A percentile compares a stretch with the other conserved stretches of the same genome.
Evolutionary conservation across 2,797 vertebrate species (phyloP).

Genomic region (Myripristis murdjan): DNA sequence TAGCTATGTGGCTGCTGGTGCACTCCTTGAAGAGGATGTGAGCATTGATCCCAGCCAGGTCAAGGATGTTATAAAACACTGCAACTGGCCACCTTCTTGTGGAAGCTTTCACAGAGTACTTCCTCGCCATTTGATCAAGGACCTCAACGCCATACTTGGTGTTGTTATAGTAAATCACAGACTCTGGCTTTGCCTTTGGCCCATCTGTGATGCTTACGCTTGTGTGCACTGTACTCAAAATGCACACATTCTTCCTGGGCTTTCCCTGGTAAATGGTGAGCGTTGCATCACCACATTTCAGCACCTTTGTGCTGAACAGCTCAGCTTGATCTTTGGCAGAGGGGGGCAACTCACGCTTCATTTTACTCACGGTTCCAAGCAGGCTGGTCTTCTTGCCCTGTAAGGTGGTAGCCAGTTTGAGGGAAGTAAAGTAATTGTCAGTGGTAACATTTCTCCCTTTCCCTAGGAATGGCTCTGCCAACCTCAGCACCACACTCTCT

Average conservation of each 20-base stretch:
- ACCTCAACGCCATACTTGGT: conserved; percentile 15
- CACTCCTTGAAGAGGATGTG: conserved; percentile 31
- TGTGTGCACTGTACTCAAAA: conserved; percentile 26
- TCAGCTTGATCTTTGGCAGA: not conserved
- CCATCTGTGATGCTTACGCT: conserved; percentile 10
- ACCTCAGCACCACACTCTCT: conserved; percentile 10
- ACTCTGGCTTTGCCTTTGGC: conserved; percentile 13
- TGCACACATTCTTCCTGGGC: conserved; percentile 9
- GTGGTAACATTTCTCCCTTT: conserved; percentile 31
- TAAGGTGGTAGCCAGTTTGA: conserved; percentile 3
- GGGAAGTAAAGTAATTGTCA: conserved; percentile 20
- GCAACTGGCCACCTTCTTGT: conserved; percentile 38
- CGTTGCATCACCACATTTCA: conserved; percentile 9
- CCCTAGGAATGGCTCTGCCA: not conserved
- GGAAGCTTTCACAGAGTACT: too few species aligned
- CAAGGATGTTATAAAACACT: too few species aligned
- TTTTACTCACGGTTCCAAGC: conserved; percentile 14
- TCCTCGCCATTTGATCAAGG: conserved; percentile 27
- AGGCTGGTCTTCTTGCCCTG: too few species aligned
- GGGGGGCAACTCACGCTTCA: not conserved
- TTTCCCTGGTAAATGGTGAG: conserved; percentile 29
- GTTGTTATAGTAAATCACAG: conserved; percentile 21
- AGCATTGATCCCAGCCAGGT: too few species aligned
- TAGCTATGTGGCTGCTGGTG: conserved; percentile 5
- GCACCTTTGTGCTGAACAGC: not conserved